Conservation (phyloP, 2,888 invertebrate species). For the Sphaerophoria rueppellii region DNA sequence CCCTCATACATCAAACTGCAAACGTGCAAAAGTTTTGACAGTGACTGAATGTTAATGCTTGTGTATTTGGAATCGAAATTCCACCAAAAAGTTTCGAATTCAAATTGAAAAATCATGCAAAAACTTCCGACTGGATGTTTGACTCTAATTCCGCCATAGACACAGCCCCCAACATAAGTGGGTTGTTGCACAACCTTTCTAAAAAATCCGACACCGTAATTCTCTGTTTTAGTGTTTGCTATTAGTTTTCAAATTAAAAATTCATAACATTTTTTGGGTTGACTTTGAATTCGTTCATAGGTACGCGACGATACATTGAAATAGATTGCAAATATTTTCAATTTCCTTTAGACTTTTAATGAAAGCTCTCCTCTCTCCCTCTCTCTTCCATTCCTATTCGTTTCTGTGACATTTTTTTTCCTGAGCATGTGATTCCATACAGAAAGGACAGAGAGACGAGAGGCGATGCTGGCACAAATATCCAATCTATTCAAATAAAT, state of each 20-base stretch:
- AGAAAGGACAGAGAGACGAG: not conserved
- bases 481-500: conserved; percentile 38
- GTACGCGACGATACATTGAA: no score
- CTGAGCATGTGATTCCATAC: not conserved
- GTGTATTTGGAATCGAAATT: conserved; percentile 53
- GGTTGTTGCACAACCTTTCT: conserved; percentile 14
- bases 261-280: conserved; percentile 11
- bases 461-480: not conserved
- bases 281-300: no score
- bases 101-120: conserved; percentile 63
- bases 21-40: conserved; percentile 49
- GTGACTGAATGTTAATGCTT: not conserved
- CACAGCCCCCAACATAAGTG: no score
- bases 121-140: conserved; percentile 9
- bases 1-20: conserved; percentile 32
- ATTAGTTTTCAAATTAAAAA: conserved; percentile 49
- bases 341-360: conserved; percentile 59
- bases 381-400: no score
- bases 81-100: conserved; percentile 53
- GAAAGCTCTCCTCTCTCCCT: not conserved
- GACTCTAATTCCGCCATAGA: not conserved
- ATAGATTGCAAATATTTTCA: conserved; percentile 64
- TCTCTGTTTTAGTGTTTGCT: conserved; percentile 34
- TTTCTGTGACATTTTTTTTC: not conserved
- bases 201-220: not conserved